Evolutionary conservation across 2,888 invertebrate genomes (phyloP), one percentile per base, ranked within the genome.

Genomic region (Tanypteryx hageni): DNA sequence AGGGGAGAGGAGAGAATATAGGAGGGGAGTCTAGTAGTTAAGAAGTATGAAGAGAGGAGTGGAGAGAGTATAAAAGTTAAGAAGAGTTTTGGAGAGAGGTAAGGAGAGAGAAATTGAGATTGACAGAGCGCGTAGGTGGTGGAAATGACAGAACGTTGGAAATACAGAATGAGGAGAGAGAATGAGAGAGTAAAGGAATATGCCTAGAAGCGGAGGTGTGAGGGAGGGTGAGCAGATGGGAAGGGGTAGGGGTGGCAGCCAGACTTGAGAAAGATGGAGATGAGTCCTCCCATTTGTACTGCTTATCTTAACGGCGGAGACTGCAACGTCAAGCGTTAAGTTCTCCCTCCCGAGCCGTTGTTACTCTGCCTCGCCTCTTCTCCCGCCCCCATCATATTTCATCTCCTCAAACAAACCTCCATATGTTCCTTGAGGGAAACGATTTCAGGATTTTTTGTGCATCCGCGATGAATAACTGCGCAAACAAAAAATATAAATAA

Each of bases 221-320:
- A 44, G 44, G 76, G 64, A 14, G n/a, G 64, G 22, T 18, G 64
- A n/a, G n/a, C 18, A 11, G 13, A 22, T 76, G 27, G 27, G 27
- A 22, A 27, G 68, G 18, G 68, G n/a, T 0, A 11, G 64, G n/a
- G 64, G 13, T 64, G 64, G 64, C 18, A 76, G 27, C 27, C 1
- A 11, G 76, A 76, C 76, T 27, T 13, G 10, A n/a, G 68, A 68
- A 68, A 68, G 68, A 76, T 27, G 76, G 13, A 76, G 76, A 76
- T 76, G 76, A 27, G 76, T 76, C 76, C 22, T 76, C 22, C 76
- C 76, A 76, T 76, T 76, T 76, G 76, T 76, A 76, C 76, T 27
- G 76, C 76, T 76, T 76, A 76, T 76, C 76, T 76, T 64, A 14
- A 64, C 14, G n/a, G 76, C 22, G 11, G 76, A 76, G 22, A 76